A percentile compares a stretch with the other conserved stretches of the same genome.
phyloP scores from a whole-genome alignment of 2,113 vertebrate species.

The Pangasianodon gigas region DNA sequence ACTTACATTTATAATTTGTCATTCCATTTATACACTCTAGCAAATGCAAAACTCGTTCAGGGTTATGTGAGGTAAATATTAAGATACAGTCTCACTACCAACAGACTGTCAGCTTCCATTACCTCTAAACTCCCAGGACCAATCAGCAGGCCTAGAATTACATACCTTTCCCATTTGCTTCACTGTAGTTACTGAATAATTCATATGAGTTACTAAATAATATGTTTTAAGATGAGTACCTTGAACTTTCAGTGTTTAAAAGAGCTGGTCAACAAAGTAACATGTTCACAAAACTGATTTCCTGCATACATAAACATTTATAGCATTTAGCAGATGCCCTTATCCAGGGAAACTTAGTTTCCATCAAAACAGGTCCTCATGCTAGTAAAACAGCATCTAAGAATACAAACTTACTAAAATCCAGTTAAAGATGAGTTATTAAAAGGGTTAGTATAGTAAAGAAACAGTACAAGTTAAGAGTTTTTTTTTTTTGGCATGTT shows the following conservation, averaged over 20 bases:
- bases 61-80: conserved; percentile 20
- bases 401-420: background rate
- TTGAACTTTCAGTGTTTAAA: background rate
- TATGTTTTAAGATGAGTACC: background rate
- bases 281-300: conserved; percentile 47
- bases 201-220: conserved; percentile 11
- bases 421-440: background rate
- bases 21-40: conserved; percentile 39
- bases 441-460: background rate
- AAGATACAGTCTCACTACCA: conserved; percentile 32
- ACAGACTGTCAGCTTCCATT: conserved; percentile 17
- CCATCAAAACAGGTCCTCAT: background rate
- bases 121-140: background rate
- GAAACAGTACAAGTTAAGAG: background rate
- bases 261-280: conserved; percentile 16
- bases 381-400: background rate
- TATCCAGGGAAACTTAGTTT: background rate
- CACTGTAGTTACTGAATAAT: conserved; percentile 2
- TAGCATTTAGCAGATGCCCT: background rate
- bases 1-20: conserved; percentile 31
- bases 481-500: background rate
- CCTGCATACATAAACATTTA: conserved; percentile 32
- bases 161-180: background rate
- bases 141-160: background rate
- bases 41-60: conserved; percentile 19